These are phyloP conservation scores for Oryctolagus cuniculus DNA, from an alignment of 2,113 vertebrate genomes.

Conservation along the genomic window mOryCun1.1 NC_091432.1:221984501-221985000, in stretches of 20 bases:
- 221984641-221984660: not conserved
- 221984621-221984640: slow-evolving; percentile 61
- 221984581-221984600: slow-evolving; percentile 64
- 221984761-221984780: slow-evolving; percentile 30
- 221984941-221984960: not conserved
- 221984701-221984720: slow-evolving; percentile 27
- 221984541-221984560: slow-evolving; percentile 42
- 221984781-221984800: not conserved
- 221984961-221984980: not conserved
- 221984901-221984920: not conserved
- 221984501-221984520: slow-evolving; percentile 68
- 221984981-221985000: not conserved
- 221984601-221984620: slow-evolving; percentile 71
- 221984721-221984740: slow-evolving; percentile 36
- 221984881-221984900: slow-evolving; percentile 44
- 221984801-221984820: not conserved
- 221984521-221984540: slow-evolving; percentile 53
- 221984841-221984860: not conserved
- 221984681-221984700: slow-evolving; percentile 52
- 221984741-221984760: slow-evolving; percentile 49
- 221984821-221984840: not conserved
- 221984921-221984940: slow-evolving; percentile 18
- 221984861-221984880: slow-evolving; percentile 34
- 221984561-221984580: slow-evolving; percentile 60
- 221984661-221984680: slow-evolving; percentile 41